Percentiles rank a stretch among this genome's conserved stretches.
Evolutionary conservation across 2,797 vertebrate species (phyloP).

Genomic region (Sarcoramphus papa): DNA sequence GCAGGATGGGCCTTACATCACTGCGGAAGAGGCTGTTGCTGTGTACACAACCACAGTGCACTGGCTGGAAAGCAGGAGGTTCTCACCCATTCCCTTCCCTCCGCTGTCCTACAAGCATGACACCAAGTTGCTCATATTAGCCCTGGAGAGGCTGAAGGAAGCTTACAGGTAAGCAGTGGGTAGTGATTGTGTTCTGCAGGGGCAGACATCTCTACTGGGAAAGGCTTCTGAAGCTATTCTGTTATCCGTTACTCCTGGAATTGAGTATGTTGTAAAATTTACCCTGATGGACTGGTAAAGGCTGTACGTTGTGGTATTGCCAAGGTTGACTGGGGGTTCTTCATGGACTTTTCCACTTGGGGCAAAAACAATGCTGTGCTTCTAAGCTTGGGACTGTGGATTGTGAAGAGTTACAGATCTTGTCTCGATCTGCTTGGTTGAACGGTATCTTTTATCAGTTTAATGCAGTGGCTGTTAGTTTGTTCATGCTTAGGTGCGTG

Average conservation of each 20-base stretch:
- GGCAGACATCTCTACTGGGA: not conserved
- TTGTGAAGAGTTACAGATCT: not conserved
- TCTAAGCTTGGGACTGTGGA: not conserved
- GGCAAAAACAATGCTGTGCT: rapidly evolving
- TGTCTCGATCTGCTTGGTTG: not conserved
- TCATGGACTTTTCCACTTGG: not conserved
- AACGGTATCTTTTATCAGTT: not conserved
- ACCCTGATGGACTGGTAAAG: not conserved
- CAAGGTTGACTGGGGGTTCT: not conserved
- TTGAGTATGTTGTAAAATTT: rapidly evolving
- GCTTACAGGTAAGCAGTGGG: slow-evolving; percentile 89
- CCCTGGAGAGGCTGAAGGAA: slow-evolving; percentile 96
- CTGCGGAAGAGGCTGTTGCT: slow-evolving; percentile 96
- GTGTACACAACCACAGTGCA: slow-evolving; percentile 98
- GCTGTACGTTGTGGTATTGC: not conserved
- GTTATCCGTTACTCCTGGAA: not conserved
- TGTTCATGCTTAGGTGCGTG: not conserved
- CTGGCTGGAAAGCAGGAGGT: slow-evolving; percentile 97
- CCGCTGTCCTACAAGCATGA: slow-evolving; percentile 98
- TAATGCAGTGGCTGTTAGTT: not conserved
- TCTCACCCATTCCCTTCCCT: slow-evolving; percentile 98
- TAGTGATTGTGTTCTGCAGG: not conserved
- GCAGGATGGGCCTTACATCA: slow-evolving; percentile 98
- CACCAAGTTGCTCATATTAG: slow-evolving; percentile 96
- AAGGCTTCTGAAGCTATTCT: not conserved